Conservation (phyloP, 2,888 invertebrate genomes). For the Drosophila affinis region DNA sequence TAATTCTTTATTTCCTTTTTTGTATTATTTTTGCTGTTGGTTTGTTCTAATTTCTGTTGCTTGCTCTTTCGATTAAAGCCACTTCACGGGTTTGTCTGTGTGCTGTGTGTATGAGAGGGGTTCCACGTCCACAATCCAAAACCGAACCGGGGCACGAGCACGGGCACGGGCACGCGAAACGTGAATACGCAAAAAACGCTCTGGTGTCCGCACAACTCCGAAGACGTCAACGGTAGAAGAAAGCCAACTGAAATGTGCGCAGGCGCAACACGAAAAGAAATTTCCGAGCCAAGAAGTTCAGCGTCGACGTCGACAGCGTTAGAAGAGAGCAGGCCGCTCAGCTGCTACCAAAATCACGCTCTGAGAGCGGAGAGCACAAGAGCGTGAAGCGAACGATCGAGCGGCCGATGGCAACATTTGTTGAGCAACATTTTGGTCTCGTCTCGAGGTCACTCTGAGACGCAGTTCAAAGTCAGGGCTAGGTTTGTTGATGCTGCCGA, state of each 20-base stretch:
- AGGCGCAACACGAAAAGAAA: slow-evolving; percentile 83
- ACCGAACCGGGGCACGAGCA: slow-evolving; percentile 49
- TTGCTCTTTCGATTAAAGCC: slow-evolving; percentile 66
- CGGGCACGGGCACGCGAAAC: slow-evolving; percentile 59
- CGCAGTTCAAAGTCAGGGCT: slow-evolving; percentile 81
- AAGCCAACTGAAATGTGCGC: slow-evolving; percentile 83
- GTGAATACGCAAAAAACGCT: slow-evolving; percentile 43
- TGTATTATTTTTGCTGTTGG: slow-evolving; percentile 42
- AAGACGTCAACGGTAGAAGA: slow-evolving; percentile 84
- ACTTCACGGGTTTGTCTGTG: slow-evolving; percentile 41
- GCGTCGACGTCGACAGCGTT: slow-evolving; percentile 32
- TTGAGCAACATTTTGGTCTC: slow-evolving; percentile 40
- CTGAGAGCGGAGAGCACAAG: slow-evolving; percentile 27
- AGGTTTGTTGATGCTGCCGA: slow-evolving; percentile 70
- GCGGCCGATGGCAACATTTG: slow-evolving; percentile 42
- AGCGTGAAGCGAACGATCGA: slow-evolving; percentile 58
- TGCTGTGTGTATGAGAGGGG: slow-evolving; percentile 34
- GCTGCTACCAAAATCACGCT: slow-evolving; percentile 47
- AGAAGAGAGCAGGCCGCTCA: slow-evolving; percentile 5
- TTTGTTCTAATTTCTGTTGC: slow-evolving; percentile 69
- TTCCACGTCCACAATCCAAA: slow-evolving; percentile 59
- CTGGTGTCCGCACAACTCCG: slow-evolving; percentile 81
- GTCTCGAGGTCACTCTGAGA: slow-evolving; percentile 63
- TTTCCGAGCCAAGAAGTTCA: slow-evolving; percentile 72
- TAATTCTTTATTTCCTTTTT: slow-evolving; percentile 10